Base-by-base conservation (phyloP, 1,140 invertebrate species). In the Cotesia glomerata region DNA sequence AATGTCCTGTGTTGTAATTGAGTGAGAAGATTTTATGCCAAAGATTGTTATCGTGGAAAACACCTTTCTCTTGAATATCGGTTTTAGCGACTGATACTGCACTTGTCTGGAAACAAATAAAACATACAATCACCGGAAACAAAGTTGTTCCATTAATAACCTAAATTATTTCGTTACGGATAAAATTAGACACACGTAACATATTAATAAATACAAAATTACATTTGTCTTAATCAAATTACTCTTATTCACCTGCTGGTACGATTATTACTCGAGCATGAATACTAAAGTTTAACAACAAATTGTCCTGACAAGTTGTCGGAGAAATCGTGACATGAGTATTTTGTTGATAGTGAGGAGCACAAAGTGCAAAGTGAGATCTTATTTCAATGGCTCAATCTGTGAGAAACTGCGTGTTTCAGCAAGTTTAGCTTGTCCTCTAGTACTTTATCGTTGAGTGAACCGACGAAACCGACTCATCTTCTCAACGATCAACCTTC, bases 1-100 rank as follows among this genome's bases (percentile, higher is more conserved):
- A 75, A 75, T 71, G 74, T 72, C 74, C 51, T 36, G 45, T 32
- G 52, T 72, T 69, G 72, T 75, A 75, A 75, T 72, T 74, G 73
- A 75, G 66, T 68, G 74, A 51, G 61, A 72, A 69, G 70, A 72
- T 72, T 75, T 72, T 69, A 75, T 69, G 54, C 52, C 49, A 67
- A 14, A 11, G 66, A 59, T 69, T 69, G 69, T 65, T 51, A 59
- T 67, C 26, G 13, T 5, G 2, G 5, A 16, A 62, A 58, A 67
- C 71, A 64, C 64, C 73, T 64, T 66, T 71, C 69, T 52, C 62
- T 62, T 58, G 26, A 36, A 4, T 39, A 26, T 11, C 32, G n/a
- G 26, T 26, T 26, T 26, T 26, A 26, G 26, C 26, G 26, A 26
- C 26, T 26, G 26, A 26, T 26, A 26, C 26, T 26, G 26, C 26